Base-by-base conservation (phyloP, 1,140 invertebrate species). In the Eciton burchellii region DNA sequence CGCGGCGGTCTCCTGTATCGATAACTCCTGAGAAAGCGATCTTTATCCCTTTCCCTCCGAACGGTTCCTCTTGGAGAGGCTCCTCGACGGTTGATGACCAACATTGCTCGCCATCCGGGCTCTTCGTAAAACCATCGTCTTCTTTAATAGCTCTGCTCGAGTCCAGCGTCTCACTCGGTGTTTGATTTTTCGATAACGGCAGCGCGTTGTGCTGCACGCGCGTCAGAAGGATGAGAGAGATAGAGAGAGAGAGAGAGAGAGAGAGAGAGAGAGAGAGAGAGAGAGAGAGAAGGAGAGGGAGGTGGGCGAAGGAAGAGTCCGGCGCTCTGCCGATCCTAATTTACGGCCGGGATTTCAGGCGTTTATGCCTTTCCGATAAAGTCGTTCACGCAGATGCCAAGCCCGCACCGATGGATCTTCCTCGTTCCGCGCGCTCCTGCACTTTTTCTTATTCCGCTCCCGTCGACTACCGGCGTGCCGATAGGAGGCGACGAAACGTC, bases 301-400 rank as follows among this genome's bases (percentile, higher is more conserved):
- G 26, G 24, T 41, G 52, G 52, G 79, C 49, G 43, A 56, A 65
- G 65, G 89, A 90, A 90, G 89, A 93, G 93, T 93, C 93, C 92
- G 83, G 92, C 90, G 90, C 91, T 93, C 91, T 91, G 90, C 91
- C 90, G 92, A 94, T 94, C 93, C 93, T 94, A 94, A 94, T 94
- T 94, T 94, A 94, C 92, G 91, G 88, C 88, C 71, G 52, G 93
- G 93, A 94, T 94, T 93, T 90, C 91, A 90, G 88, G 86, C 92
- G 91, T 93, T 94, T 94, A 94, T 93, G 93, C 90, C 92, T 94
- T 94, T 94, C 92, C 93, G 91, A 94, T 94, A 91, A 92, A 91
- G 91, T 93, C 90, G 92, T 92, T 92, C 91, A 90, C 89, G 88
- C 86, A 85, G 91, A 91, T 92, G 91, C 91, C 83, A 86, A 83